These are phyloP conservation scores for Phaedon cochleariae DNA, from an alignment of 2,888 invertebrate species.

Conservation along the genomic window DNA sequence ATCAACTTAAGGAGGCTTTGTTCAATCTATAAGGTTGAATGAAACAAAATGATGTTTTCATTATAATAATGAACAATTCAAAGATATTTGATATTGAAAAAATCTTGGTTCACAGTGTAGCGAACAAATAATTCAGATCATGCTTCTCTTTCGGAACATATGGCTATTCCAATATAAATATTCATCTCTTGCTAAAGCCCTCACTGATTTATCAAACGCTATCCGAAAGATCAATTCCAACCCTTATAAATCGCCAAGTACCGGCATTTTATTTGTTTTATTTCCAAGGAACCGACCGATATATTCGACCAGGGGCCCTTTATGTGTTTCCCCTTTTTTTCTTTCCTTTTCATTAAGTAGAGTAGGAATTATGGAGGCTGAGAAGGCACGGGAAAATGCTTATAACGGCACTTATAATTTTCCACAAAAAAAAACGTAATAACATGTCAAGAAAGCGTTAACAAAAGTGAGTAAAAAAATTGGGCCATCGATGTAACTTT, in stretches of 20 bases:
- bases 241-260: conserved; percentile 32
- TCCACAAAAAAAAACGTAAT: too few relatives aligned
- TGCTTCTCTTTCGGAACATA: conserved; percentile 8
- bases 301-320: conserved; percentile 27
- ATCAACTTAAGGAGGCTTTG: too few relatives aligned
- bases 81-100: background rate
- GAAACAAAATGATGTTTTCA: too few relatives aligned
- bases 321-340: conserved; percentile 31
- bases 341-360: conserved; percentile 35
- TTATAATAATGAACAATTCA: too few relatives aligned
- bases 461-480: too few relatives aligned
- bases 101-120: background rate
- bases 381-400: conserved; percentile 25
- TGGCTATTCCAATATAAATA: conserved; percentile 25
- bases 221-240: conserved; percentile 30
- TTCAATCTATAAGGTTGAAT: too few relatives aligned
- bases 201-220: conserved; percentile 14
- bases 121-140: background rate
- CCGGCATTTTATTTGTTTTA: conserved; percentile 35
- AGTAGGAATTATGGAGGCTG: conserved; percentile 25
- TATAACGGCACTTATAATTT: too few relatives aligned
- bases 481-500: too few relatives aligned
- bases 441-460: too few relatives aligned
- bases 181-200: conserved; percentile 20
- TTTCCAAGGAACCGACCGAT: conserved; percentile 25